Conservation (phyloP, 2,888 invertebrate genomes). For the Drosophila setosimentum region DNA sequence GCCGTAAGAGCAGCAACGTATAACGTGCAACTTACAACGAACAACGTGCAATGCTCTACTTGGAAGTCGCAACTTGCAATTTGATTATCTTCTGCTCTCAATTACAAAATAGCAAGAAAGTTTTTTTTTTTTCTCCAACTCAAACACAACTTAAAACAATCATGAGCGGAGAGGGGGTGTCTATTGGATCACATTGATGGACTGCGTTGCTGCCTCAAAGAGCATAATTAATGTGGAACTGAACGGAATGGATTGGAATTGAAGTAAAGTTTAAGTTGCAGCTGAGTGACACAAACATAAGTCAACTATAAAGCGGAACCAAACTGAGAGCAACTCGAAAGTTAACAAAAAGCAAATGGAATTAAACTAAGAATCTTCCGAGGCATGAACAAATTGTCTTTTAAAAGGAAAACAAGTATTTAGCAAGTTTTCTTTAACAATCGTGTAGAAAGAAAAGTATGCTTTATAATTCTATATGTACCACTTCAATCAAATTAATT, state of each 20-base stretch:
- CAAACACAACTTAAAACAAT: constrained; percentile 42
- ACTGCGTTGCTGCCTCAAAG: constrained; percentile 26
- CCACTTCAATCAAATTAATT: neutral
- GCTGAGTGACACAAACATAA: constrained; percentile 47
- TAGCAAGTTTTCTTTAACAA: neutral
- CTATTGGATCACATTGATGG: constrained; percentile 31
- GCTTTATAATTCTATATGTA: neutral
- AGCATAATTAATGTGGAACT: constrained; percentile 38
- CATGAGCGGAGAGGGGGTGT: neutral
- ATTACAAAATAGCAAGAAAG: constrained; percentile 47
- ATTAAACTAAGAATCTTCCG: constrained; percentile 8
- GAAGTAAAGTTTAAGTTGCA: constrained; percentile 30
- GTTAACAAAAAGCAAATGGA: constrained; percentile 19
- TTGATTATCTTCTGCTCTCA: constrained; percentile 59
- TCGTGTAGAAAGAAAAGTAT: neutral
- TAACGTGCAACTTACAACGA: constrained; percentile 34
- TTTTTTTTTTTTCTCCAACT: constrained; percentile 30
- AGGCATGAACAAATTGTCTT: neutral
- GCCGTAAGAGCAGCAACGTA: constrained; percentile 21
- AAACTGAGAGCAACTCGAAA: constrained; percentile 24
- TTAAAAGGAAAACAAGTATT: neutral
- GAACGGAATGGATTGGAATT: constrained; percentile 11
- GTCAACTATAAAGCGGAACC: constrained; percentile 38
- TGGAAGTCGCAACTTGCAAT: constrained; percentile 41
- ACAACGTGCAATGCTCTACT: constrained; percentile 29